Conservation (phyloP, 2,113 vertebrate genomes). For the Hemicordylus capensis region DNA sequence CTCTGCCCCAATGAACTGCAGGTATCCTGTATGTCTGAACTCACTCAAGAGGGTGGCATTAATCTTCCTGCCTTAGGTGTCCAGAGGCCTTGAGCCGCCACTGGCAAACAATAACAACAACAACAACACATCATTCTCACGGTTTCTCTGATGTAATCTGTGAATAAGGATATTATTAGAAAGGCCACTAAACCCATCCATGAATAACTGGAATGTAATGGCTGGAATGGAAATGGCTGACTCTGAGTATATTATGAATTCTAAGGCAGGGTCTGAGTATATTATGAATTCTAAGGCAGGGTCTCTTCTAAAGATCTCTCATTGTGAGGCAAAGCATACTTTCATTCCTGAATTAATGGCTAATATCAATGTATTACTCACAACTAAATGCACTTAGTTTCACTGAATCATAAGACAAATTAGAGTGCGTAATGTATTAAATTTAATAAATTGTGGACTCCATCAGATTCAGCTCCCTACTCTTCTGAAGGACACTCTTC, state of each 20-base stretch:
- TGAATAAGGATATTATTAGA: background rate
- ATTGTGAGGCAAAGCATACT: background rate
- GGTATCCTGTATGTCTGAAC: too few relatives aligned
- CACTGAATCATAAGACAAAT: background rate
- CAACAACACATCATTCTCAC: too few relatives aligned
- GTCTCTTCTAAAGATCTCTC: background rate
- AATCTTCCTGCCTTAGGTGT: too few relatives aligned
- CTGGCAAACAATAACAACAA: too few relatives aligned
- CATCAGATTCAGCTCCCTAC: background rate
- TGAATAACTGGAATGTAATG: background rate
- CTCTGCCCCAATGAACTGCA: too few relatives aligned
- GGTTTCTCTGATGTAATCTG: background rate
- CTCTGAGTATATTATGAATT: background rate
- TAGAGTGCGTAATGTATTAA: background rate
- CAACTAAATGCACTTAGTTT: background rate
- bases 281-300: background rate
- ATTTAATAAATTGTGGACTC: background rate
- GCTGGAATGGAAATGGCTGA: background rate
- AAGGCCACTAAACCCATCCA: background rate
- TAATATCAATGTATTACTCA: background rate
- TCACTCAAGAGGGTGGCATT: too few relatives aligned
- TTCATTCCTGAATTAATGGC: background rate
- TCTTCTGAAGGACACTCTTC: background rate
- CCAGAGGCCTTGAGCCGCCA: too few relatives aligned
- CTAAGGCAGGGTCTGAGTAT: background rate